Evolutionary conservation across 1,140 invertebrate genomes (phyloP).

Genomic region (Charaxes varanes): DNA sequence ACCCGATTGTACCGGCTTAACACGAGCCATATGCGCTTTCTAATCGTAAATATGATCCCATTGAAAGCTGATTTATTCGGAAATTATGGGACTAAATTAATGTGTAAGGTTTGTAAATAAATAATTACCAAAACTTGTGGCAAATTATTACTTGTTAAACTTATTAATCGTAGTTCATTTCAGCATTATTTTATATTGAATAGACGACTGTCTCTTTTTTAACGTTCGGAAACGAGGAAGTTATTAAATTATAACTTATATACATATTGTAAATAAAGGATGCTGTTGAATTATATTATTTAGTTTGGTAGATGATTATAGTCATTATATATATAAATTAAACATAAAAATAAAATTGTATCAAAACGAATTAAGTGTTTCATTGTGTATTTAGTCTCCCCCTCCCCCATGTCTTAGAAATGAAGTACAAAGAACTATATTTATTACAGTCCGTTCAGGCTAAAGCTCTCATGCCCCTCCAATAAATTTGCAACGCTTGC

Average conservation of each 20-base stretch:
- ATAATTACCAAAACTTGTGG: slow-evolving; percentile 62
- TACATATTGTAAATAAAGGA: slow-evolving; percentile 71
- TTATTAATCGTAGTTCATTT: slow-evolving; percentile 53
- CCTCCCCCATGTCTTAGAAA: not conserved
- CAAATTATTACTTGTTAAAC: slow-evolving; percentile 69
- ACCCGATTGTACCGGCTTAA: not conserved
- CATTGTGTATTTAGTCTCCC: not conserved
- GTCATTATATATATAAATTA: slow-evolving; percentile 71
- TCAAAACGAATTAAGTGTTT: slow-evolving; percentile 18
- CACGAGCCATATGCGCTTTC: slow-evolving; percentile 3
- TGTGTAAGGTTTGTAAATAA: slow-evolving; percentile 69
- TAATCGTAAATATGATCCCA: slow-evolving; percentile 14
- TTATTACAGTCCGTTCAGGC: too few relatives aligned
- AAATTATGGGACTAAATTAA: slow-evolving; percentile 71
- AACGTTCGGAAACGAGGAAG: slow-evolving; percentile 44
- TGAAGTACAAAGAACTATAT: not conserved
- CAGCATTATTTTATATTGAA: slow-evolving; percentile 55
- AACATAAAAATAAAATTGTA: slow-evolving; percentile 69
- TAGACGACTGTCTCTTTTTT: slow-evolving; percentile 48
- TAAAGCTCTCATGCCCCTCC: too few relatives aligned
- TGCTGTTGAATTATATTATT: slow-evolving; percentile 73
- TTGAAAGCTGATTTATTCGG: slow-evolving; percentile 37
- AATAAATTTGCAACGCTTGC: too few relatives aligned
- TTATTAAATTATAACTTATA: slow-evolving; percentile 48
- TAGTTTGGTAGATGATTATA: slow-evolving; percentile 72